Evolutionary conservation across 2,113 vertebrate genomes (phyloP).

Genomic region (Falco punctatus): DNA sequence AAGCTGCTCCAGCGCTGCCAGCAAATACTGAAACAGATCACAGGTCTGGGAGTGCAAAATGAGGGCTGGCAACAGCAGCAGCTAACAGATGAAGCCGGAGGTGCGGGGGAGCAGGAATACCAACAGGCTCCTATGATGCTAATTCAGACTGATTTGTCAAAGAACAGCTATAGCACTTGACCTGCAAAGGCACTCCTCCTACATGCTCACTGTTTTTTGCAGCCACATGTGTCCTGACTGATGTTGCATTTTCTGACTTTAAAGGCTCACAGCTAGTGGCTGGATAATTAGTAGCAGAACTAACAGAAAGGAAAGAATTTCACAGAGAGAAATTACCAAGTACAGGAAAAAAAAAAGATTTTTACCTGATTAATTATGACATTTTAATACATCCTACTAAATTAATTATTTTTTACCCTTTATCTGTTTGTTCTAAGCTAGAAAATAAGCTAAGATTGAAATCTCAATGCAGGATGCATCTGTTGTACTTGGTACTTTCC

Average conservation of each 20-base stretch:
- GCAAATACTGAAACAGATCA: neutral
- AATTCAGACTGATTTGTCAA: slow-evolving; percentile 32
- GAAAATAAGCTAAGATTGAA: neutral
- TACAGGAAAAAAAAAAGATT: rapidly evolving
- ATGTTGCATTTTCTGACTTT: neutral
- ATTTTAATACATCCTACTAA: neutral
- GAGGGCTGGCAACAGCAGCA: neutral
- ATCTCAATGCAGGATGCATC: neutral
- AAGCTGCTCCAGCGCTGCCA: neutral
- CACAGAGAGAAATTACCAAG: neutral
- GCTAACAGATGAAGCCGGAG: neutral
- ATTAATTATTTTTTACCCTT: neutral
- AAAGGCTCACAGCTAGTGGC: neutral
- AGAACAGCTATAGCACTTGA: slow-evolving; percentile 9
- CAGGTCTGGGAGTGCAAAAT: neutral
- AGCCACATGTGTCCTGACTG: neutral
- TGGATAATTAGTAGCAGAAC: slow-evolving; percentile 18
- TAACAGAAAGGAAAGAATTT: neutral
- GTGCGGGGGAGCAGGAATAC: neutral
- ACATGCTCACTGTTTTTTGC: neutral
- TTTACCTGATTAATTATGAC: neutral
- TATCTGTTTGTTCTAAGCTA: neutral
- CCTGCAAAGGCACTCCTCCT: slow-evolving; percentile 11
- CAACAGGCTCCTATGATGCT: neutral
- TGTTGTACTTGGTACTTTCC: neutral